Evolutionary conservation across 2,113 vertebrate species (phyloP).

Genomic region (Cranoglanis bouderius): DNA sequence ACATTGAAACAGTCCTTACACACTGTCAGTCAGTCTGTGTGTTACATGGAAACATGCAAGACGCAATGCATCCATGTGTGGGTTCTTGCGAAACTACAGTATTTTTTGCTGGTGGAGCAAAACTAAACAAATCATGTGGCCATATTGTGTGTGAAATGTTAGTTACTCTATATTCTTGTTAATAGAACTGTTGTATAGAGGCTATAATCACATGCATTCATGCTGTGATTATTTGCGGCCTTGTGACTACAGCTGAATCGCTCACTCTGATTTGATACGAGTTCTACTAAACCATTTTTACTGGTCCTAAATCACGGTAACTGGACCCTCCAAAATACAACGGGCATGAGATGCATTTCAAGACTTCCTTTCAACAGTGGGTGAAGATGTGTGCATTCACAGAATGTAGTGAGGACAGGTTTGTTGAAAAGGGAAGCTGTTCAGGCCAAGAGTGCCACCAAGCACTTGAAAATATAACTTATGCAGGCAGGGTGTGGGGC

Average conservation of each 20-base stretch:
- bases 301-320: background rate
- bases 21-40: background rate
- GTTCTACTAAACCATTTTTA: background rate
- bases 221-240: too few relatives aligned
- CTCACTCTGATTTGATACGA: too few relatives aligned
- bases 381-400: background rate
- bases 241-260: too few relatives aligned
- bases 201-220: too few relatives aligned
- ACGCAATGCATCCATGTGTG: background rate
- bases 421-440: background rate
- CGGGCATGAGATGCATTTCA: background rate
- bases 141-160: too few relatives aligned
- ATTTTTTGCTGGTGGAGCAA: background rate
- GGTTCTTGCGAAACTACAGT: background rate
- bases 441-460: background rate
- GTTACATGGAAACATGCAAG: background rate
- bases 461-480: background rate
- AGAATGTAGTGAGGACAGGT: background rate
- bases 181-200: too few relatives aligned
- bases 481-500: background rate
- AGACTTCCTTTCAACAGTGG: background rate
- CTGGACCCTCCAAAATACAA: background rate
- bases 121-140: background rate
- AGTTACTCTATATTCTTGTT: too few relatives aligned
- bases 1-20: too few relatives aligned